Percentiles rank a stretch among this genome's conserved stretches.
Evolutionary conservation across 2,888 invertebrate species (phyloP).

Genomic region (Argyresthia goedartella): DNA sequence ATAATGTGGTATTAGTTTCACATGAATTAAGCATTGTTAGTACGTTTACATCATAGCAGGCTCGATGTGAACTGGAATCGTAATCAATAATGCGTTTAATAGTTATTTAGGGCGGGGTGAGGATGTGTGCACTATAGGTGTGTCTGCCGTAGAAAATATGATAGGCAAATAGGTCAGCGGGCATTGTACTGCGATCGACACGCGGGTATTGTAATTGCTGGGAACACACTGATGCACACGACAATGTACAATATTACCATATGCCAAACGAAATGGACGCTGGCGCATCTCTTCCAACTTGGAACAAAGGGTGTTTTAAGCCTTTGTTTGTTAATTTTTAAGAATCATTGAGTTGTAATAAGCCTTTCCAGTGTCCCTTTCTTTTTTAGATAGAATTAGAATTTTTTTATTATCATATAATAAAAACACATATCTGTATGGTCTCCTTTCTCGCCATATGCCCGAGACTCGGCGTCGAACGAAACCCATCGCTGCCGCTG

Average conservation of each 20-base stretch:
- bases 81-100: not conserved
- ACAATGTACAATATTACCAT: slow-evolving; percentile 35
- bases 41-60: not conserved
- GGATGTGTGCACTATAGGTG: slow-evolving; percentile 29
- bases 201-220: slow-evolving; percentile 44
- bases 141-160: slow-evolving; percentile 24
- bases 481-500: too few relatives aligned
- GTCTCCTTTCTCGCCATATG: too few relatives aligned
- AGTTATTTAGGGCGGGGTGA: slow-evolving; percentile 38
- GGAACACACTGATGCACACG: slow-evolving; percentile 27
- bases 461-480: too few relatives aligned
- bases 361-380: too few relatives aligned
- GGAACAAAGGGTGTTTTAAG: slow-evolving; percentile 19
- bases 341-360: too few relatives aligned
- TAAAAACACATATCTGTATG: too few relatives aligned
- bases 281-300: slow-evolving; percentile 20
- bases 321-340: slow-evolving; percentile 26
- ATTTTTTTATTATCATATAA: too few relatives aligned
- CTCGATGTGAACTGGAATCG: slow-evolving; percentile 2
- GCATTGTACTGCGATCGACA: slow-evolving; percentile 27
- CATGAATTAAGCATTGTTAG: not conserved
- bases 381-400: too few relatives aligned
- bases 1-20: too few relatives aligned
- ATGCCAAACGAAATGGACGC: slow-evolving; percentile 14
- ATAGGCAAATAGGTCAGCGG: slow-evolving; percentile 35